A percentile compares a stretch with the other conserved stretches of the same genome.
These are phyloP conservation scores for Erpetoichthys calabaricus DNA, from an alignment of 2,797 vertebrate species.

Conservation along the genomic window DNA sequence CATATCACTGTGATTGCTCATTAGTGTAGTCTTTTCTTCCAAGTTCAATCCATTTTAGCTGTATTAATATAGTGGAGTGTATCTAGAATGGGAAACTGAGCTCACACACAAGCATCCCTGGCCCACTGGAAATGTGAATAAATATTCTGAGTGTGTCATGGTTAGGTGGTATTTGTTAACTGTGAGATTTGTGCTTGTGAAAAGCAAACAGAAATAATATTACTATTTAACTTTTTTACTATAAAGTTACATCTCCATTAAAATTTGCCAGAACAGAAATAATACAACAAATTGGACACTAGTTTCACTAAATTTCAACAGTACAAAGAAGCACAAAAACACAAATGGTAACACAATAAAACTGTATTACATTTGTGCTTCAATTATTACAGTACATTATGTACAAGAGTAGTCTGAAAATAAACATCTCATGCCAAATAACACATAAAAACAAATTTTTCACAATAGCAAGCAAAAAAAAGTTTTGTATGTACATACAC, in stretches of 20 bases:
- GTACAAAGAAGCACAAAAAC: constrained; percentile 50
- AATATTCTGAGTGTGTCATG: too few species aligned
- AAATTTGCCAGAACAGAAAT: constrained; percentile 62
- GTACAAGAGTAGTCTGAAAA: constrained; percentile 84
- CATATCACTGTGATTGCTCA: too few species aligned
- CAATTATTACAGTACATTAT: constrained; percentile 95
- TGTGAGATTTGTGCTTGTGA: too few species aligned
- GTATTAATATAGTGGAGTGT: too few species aligned
- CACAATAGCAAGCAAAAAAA: constrained; percentile 58
- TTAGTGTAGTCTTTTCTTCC: too few species aligned
- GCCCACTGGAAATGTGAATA: too few species aligned
- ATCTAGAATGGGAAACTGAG: too few species aligned
- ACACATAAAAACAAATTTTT: constrained; percentile 63
- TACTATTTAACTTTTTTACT: constrained; percentile 49
- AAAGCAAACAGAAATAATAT: too few species aligned
- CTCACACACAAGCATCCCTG: too few species aligned
- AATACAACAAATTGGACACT: constrained; percentile 57
- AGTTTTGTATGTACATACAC: constrained; percentile 69
- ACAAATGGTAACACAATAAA: constrained; percentile 92
- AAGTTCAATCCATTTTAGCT: too few species aligned
- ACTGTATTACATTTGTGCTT: constrained; percentile 99
- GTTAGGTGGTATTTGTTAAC: too few species aligned
- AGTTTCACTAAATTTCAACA: constrained; percentile 68
- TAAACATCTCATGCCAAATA: constrained; percentile 94
- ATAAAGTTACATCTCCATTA: constrained; percentile 63